Evolutionary conservation across 2,797 vertebrate species (phyloP).

Genomic region (Sebastes vulpes): DNA sequence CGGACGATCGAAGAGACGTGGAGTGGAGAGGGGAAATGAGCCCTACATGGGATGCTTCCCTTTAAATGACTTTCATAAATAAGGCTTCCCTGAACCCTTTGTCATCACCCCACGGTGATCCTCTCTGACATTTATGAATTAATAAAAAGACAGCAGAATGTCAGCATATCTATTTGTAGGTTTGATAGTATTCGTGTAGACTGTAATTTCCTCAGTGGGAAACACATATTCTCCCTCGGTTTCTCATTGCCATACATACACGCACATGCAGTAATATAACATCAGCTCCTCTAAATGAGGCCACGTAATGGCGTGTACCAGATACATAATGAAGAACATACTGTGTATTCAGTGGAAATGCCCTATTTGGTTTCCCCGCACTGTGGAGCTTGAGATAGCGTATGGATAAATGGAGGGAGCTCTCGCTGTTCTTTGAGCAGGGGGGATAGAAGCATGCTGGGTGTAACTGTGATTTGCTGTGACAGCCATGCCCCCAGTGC

Average conservation of each 20-base stretch:
- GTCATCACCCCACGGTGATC: constrained; percentile 31
- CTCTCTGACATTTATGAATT: constrained; percentile 60
- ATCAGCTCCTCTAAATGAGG: constrained; percentile 38
- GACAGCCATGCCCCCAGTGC: constrained; percentile 56
- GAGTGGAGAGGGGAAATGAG: constrained; percentile 1
- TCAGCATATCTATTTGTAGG: constrained; percentile 33
- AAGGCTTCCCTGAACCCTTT: constrained; percentile 45
- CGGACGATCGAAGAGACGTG: constrained; percentile 47
- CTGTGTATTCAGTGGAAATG: constrained; percentile 20
- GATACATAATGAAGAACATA: constrained; percentile 44
- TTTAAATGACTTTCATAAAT: constrained; percentile 48
- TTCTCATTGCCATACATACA: not conserved
- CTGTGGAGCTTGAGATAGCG: constrained; percentile 12
- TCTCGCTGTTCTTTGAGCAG: constrained; percentile 42
- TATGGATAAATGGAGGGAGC: constrained; percentile 28
- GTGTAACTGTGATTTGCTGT: constrained; percentile 57
- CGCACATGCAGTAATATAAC: constrained; percentile 1
- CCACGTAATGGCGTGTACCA: constrained; percentile 23
- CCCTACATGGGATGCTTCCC: not conserved
- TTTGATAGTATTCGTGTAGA: constrained; percentile 8
- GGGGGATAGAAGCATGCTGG: constrained; percentile 39
- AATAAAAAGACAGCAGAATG: constrained; percentile 52
- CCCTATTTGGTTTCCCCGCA: constrained; percentile 4
- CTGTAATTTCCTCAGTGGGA: not conserved
- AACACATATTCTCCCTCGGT: not conserved